These are phyloP conservation scores for Todiramphus chloris DNA, from an alignment of 2,113 vertebrate genomes.

Conservation along the genomic window DNA sequence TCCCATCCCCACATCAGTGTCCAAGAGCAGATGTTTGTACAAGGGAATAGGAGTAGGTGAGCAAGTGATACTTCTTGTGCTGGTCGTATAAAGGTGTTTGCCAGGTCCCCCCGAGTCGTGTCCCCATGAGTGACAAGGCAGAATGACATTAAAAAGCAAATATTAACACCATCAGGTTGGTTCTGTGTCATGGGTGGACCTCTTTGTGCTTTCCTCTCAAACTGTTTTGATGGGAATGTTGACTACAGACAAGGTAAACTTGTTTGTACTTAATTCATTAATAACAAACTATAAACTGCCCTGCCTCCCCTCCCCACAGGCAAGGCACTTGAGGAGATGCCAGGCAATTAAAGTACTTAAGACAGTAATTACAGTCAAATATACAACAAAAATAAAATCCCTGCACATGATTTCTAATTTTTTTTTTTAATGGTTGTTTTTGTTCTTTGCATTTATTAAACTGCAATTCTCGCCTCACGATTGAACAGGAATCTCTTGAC, in stretches of 20 bases:
- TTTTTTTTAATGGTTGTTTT: not conserved
- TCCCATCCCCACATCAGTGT: not conserved
- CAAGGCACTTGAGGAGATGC: conserved; percentile 51
- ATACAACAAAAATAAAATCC: conserved; percentile 66
- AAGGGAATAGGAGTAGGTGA: not conserved
- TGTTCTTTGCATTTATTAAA: conserved; percentile 48
- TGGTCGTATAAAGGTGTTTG: not conserved
- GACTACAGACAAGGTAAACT: conserved; percentile 58
- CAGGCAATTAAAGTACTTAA: conserved; percentile 64
- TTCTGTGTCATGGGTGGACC: not conserved
- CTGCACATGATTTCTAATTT: conserved; percentile 39
- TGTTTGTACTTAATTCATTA: conserved; percentile 61
- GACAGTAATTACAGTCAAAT: conserved; percentile 64
- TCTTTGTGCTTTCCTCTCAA: not conserved
- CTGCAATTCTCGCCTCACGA: not conserved
- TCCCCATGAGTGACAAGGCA: not conserved
- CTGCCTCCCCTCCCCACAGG: conserved; percentile 54
- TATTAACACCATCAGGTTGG: not conserved
- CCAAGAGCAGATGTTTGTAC: not conserved
- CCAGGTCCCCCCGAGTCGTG: not conserved
- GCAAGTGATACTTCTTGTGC: not conserved
- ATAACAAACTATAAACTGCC: conserved; percentile 58
- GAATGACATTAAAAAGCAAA: not conserved
- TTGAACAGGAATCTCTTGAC: not conserved
- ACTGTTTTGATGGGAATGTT: conserved; percentile 33